Conservation (phyloP, 1,140 invertebrate species). For the Leptoteleia sp. region DNA sequence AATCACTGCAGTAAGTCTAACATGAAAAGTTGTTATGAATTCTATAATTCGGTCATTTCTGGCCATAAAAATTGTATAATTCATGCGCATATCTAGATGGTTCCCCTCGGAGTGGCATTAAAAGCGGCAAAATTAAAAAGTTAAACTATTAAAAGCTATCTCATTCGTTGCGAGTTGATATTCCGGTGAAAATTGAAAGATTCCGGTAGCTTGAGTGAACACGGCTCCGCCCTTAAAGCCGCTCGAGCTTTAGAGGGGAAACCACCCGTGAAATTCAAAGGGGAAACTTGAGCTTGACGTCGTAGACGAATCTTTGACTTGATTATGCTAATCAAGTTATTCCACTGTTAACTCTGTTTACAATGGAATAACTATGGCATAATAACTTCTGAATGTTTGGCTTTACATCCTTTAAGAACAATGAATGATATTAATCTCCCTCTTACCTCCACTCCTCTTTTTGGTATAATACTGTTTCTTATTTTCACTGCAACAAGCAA, state of each 20-base stretch:
- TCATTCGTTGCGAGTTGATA: constrained; percentile 54
- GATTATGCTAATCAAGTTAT: constrained; percentile 67
- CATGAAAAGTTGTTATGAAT: too few relatives aligned
- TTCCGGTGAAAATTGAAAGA: constrained; percentile 60
- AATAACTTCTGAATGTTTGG: constrained; percentile 57
- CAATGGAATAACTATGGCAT: constrained; percentile 64
- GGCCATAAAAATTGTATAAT: too few relatives aligned
- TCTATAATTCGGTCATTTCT: too few relatives aligned
- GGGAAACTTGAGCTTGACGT: constrained; percentile 64
- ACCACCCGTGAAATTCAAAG: constrained; percentile 65
- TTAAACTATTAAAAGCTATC: constrained; percentile 41
- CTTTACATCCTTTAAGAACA: constrained; percentile 56
- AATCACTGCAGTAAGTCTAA: too few relatives aligned
- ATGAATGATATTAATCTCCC: constrained; percentile 40
- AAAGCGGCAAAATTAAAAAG: constrained; percentile 45
- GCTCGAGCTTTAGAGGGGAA: constrained; percentile 48
- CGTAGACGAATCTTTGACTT: constrained; percentile 66
- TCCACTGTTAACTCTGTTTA: constrained; percentile 64
- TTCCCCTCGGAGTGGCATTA: constrained; percentile 13
- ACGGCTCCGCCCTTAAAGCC: constrained; percentile 56
- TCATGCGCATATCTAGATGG: constrained; percentile 32
- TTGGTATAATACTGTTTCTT: too few relatives aligned
- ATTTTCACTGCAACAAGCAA: neutral
- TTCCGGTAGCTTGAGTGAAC: constrained; percentile 53
- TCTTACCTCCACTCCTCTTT: constrained; percentile 4